A percentile compares a stretch with the other conserved stretches of the same genome.
Conservation (phyloP, 2,888 invertebrate genomes). For the Eutolmus rufibarbis region DNA sequence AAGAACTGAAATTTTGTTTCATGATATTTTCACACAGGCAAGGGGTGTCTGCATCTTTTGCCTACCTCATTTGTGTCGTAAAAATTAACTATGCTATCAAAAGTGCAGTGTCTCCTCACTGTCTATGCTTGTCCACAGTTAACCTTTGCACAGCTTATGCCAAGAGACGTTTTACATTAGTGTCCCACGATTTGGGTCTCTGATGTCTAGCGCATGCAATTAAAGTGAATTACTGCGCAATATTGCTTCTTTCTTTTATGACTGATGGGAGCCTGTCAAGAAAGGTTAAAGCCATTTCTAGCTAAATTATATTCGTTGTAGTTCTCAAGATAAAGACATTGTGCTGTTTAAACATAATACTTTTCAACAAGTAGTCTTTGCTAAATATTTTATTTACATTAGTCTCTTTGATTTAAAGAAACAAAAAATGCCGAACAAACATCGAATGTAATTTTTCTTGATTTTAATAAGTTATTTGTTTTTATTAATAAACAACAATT, state of each 20-base stretch:
- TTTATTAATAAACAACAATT: too few species aligned
- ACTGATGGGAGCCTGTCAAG: conserved; percentile 4
- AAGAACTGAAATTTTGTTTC: neutral
- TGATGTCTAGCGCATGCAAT: conserved; percentile 16
- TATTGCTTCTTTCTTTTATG: neutral
- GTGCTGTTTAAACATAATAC: neutral
- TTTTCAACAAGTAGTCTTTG: neutral
- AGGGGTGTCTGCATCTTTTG: neutral
- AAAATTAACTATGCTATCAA: conserved; percentile 29
- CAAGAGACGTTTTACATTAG: conserved; percentile 2
- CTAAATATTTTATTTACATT: neutral
- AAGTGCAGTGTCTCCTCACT: conserved; percentile 11
- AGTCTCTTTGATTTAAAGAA: neutral
- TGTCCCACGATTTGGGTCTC: conserved; percentile 21
- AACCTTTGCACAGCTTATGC: conserved; percentile 2
- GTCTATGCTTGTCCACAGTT: neutral
- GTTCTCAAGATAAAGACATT: neutral
- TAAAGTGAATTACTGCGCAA: conserved; percentile 16
- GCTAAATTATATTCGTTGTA: neutral
- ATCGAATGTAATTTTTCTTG: too few species aligned
- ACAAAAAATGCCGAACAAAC: too few species aligned
- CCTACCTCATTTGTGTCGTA: neutral
- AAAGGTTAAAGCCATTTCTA: conserved; percentile 8
- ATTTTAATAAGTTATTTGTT: too few species aligned
- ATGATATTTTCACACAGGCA: neutral